Evolutionary conservation across 2,888 invertebrate species (phyloP), one percentile per base, ranked within the genome.

Genomic region (Anaspis maculata): DNA sequence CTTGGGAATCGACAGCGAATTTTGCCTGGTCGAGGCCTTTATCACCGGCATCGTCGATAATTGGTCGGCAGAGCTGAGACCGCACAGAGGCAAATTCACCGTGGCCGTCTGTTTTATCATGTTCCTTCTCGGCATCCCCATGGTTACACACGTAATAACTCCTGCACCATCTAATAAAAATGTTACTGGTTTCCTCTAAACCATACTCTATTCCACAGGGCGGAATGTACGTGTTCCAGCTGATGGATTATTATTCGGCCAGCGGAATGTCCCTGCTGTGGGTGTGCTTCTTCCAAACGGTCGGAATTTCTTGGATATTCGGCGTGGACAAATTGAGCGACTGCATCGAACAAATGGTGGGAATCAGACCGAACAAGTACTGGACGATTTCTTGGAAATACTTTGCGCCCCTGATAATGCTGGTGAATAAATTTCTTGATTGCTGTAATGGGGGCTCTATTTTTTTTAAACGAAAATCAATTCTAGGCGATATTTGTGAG

Each of bases 181-280:
- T 16, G 9, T 41, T 30, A 27, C 10, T 15, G 25, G 30, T 30
- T 25, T 35, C 39, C 25, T 39, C 61, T 64, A n/a, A n/a, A n/a
- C n/a, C n/a, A n/a, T n/a, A n/a, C n/a, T n/a, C n/a, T n/a, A n/a
- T n/a, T n/a, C n/a, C n/a, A n/a, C 59, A 83, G 80, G 88, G 90
- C 46, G 92, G 92, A 45, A 90, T 91, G 64, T 92, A 85, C 60
- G 81, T 85, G 58, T 89, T 92, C 62, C 90, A 90, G 70, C 62
- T 94, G 46, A 84, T 94, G 73, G 92, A 92, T 61, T 72, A 71
- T 49, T 75, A 75, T 47, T 72, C 73, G 3, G 74, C 73, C 3
- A 73, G 73, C 42, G 73, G 74, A 6, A 71, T 74, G 68, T 72
- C 73, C 3, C 61, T 74, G 32, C 56, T 75, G 7, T 75, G 74